These are phyloP conservation scores for Pseudomugil tenellus DNA, from an alignment of 2,797 vertebrate genomes.

Conservation along the genomic window DNA sequence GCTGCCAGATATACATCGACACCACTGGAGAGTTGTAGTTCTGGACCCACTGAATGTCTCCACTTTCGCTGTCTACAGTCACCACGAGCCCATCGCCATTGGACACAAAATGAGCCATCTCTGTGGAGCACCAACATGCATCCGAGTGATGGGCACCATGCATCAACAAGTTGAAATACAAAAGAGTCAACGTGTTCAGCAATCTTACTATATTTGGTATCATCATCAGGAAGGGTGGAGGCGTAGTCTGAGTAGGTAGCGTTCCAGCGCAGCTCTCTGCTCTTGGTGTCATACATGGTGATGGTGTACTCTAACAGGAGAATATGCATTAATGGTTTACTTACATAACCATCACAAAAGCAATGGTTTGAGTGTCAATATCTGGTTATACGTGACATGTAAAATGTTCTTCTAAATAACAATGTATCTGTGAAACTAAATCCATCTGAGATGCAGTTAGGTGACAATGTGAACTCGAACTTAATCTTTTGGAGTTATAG, in stretches of 20 bases:
- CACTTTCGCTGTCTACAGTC: constrained; percentile 95
- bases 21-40: constrained; percentile 97
- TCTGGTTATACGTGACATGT: constrained; percentile 10
- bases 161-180: neutral
- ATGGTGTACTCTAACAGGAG: constrained; percentile 92
- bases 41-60: constrained; percentile 94
- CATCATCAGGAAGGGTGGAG: constrained; percentile 91
- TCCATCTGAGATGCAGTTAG: neutral
- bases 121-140: constrained; percentile 64
- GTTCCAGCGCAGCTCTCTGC: constrained; percentile 95
- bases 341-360: constrained; percentile 26
- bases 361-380: constrained; percentile 4
- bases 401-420: constrained; percentile 14
- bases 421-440: constrained; percentile 14
- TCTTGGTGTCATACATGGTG: constrained; percentile 99
- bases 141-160: neutral
- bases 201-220: constrained; percentile 92
- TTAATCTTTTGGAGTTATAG: constrained; percentile 17
- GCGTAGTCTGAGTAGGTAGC: constrained; percentile 98
- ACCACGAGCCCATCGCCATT: constrained; percentile 97
- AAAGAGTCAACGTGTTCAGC: fast-evolving
- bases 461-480: constrained; percentile 27
- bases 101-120: constrained; percentile 97
- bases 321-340: neutral
- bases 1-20: constrained; percentile 97